Conservation (phyloP, 2,797 vertebrate genomes). For the Sebastes cheni region DNA sequence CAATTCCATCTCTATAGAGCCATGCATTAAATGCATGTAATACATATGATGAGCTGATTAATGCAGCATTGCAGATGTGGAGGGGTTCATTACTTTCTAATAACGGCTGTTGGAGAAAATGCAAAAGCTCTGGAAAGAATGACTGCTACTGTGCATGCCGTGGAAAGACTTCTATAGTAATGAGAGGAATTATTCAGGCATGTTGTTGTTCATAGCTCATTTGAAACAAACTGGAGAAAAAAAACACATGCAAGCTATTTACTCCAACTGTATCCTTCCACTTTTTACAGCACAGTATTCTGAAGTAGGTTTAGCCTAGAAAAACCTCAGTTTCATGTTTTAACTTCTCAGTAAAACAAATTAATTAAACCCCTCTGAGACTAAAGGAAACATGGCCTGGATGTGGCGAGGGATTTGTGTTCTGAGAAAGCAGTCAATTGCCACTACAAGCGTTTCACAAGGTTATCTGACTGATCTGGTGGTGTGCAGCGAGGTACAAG, state of each 20-base stretch:
- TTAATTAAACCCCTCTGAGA: not conserved
- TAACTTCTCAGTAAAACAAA: not conserved
- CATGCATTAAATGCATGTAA: not conserved
- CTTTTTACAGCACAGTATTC: not conserved
- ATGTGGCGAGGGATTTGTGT: not conserved
- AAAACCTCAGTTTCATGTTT: not conserved
- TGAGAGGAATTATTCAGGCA: not conserved
- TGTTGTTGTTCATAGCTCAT: not conserved
- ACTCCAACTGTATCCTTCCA: not conserved
- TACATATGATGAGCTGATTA: not conserved
- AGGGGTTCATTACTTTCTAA: not conserved
- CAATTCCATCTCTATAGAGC: not conserved
- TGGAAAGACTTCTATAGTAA: not conserved
- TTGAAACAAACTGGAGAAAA: not conserved
- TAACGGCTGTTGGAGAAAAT: not conserved
- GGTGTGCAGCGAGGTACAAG: not conserved
- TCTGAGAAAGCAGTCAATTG: not conserved
- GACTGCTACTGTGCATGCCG: not conserved
- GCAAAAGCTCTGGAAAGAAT: not conserved
- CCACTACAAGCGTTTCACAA: not conserved
- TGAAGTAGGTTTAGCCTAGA: not conserved
- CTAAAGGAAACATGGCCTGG: not conserved
- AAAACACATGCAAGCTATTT: conserved; percentile 32
- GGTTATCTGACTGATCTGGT: not conserved
- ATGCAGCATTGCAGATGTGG: not conserved